phyloP scores from a whole-genome alignment of 2,113 vertebrate species.

The Oreotrochilus melanogaster region DNA sequence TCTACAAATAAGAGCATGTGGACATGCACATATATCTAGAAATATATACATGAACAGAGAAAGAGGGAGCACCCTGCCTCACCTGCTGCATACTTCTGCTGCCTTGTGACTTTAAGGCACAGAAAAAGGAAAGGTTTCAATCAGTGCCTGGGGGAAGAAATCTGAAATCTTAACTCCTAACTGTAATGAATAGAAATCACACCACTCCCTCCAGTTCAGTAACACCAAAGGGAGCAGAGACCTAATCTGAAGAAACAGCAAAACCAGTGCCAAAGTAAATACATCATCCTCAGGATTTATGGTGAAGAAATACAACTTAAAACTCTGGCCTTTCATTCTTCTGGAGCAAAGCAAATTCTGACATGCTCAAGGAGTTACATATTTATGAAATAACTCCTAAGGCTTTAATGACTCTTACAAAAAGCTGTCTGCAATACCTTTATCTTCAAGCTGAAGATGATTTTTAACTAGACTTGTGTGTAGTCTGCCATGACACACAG shows the following conservation, averaged over 20 bases:
- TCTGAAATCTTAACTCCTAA: background rate
- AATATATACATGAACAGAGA: background rate
- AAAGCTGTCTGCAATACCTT: background rate
- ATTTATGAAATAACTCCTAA: background rate
- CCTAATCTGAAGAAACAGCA: conserved; percentile 8
- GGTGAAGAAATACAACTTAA: conserved; percentile 14
- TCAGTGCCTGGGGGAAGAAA: background rate
- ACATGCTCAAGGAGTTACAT: background rate
- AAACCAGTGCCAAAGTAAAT: conserved; percentile 27
- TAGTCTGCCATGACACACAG: background rate
- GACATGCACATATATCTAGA: background rate
- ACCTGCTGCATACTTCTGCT: background rate
- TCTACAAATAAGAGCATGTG: background rate
- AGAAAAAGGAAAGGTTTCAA: background rate
- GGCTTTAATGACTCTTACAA: background rate
- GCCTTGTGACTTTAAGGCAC: background rate
- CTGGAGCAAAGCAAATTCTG: background rate
- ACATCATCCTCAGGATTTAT: background rate
- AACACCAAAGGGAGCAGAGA: background rate
- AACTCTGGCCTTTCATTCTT: background rate
- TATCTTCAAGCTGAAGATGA: background rate
- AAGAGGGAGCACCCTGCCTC: background rate
- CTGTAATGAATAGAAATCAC: background rate
- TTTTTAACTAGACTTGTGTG: background rate
- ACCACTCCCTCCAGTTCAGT: background rate